phyloP scores from a whole-genome alignment of 2,888 invertebrate species.

The Abrostola tripartita region DNA sequence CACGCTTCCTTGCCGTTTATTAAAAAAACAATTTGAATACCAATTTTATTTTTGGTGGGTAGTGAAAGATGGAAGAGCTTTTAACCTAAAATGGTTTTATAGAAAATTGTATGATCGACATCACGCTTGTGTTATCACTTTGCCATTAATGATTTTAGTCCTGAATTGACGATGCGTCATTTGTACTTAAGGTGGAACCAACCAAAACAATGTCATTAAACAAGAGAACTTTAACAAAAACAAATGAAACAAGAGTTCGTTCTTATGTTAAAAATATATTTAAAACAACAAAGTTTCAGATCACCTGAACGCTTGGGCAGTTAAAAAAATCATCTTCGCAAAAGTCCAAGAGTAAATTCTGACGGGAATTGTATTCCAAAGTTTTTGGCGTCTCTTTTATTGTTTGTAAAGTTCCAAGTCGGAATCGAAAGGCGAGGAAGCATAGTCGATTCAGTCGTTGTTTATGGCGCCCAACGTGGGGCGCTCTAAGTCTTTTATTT shows the following conservation, averaged over 20 bases:
- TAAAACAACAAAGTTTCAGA: constrained; percentile 48
- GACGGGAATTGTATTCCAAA: constrained; percentile 56
- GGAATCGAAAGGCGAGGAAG: constrained; percentile 52
- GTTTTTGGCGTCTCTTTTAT: constrained; percentile 56
- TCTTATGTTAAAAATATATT: constrained; percentile 37
- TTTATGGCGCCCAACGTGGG: constrained; percentile 53
- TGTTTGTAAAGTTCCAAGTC: constrained; percentile 49
- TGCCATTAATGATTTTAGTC: not conserved
- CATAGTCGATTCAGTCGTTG: constrained; percentile 58
- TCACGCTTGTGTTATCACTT: not conserved
- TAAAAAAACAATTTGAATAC: constrained; percentile 45
- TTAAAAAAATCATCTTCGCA: constrained; percentile 64
- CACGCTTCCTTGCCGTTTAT: constrained; percentile 39
- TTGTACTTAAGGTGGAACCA: too few relatives aligned
- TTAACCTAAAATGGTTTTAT: not conserved
- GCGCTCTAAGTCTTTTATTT: constrained; percentile 25
- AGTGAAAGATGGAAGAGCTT: constrained; percentile 1
- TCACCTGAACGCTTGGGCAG: constrained; percentile 48
- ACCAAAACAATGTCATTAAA: constrained; percentile 4
- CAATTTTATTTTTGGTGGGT: constrained; percentile 25
- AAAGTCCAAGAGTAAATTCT: constrained; percentile 68
- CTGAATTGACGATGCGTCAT: too few relatives aligned
- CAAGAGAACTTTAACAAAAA: constrained; percentile 18
- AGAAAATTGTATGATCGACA: constrained; percentile 7
- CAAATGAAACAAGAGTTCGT: constrained; percentile 18